These are phyloP conservation scores for Umimayanthus chanpuru DNA, from an alignment of 92 coral and sea anemone species.

Conservation along the genomic window DNA sequence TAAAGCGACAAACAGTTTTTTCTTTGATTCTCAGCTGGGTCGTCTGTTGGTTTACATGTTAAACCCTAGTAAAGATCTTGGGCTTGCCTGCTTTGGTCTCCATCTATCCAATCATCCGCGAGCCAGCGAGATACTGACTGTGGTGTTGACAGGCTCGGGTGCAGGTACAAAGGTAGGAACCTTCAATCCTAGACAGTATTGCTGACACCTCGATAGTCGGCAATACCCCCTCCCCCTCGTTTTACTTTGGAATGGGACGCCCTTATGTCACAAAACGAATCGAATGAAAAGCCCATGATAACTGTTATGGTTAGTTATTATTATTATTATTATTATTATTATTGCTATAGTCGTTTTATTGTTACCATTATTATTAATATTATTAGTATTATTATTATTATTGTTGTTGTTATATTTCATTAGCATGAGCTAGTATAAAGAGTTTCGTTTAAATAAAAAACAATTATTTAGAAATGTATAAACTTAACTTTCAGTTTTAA, in stretches of 20 bases:
- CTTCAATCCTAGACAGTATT: too few relatives aligned
- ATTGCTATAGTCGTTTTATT: background rate
- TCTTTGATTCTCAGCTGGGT: slow-evolving; percentile 59
- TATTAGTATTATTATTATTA: background rate
- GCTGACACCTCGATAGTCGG: too few relatives aligned
- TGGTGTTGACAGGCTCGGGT: slow-evolving; percentile 63
- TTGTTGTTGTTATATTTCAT: background rate
- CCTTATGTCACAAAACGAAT: too few relatives aligned
- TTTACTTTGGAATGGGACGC: too few relatives aligned
- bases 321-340: background rate
- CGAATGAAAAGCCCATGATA: too few relatives aligned
- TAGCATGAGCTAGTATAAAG: too few relatives aligned
- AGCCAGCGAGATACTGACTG: slow-evolving; percentile 69
- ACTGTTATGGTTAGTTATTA: too few relatives aligned
- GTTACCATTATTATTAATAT: background rate
- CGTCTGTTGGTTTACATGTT: slow-evolving; percentile 79
- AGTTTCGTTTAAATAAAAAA: too few relatives aligned
- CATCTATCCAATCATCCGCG: slow-evolving; percentile 74
- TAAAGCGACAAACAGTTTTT: background rate
- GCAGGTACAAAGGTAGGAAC: slow-evolving; percentile 84
- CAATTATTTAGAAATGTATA: too few relatives aligned
- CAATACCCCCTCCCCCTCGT: too few relatives aligned
- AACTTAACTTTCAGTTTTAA: too few relatives aligned
- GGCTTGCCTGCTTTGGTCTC: slow-evolving; percentile 73
- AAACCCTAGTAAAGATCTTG: slow-evolving; percentile 67